Base-by-base conservation (phyloP, 2,888 invertebrate species). In the Eilema sororculum region DNA sequence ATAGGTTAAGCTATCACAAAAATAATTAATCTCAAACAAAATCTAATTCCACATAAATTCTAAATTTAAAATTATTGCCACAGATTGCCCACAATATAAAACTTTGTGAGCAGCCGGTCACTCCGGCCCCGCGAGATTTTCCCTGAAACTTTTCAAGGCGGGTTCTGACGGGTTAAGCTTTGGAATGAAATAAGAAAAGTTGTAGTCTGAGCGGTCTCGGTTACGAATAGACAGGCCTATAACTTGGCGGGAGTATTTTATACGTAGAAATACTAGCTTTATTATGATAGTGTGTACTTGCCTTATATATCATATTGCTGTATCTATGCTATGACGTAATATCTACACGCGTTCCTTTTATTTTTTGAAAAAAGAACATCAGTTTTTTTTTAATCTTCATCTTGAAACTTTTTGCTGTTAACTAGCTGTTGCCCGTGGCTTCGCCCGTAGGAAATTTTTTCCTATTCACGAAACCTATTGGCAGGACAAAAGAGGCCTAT, bases 161-260 rank as follows among this genome's bases (percentile, higher is more conserved):
- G n/a, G 52, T 24, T 24, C 57, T 59, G 58, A 66, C 58, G 66
- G 66, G 65, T 67, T 67, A 30, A 60, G 60, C 46, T 28, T 22
- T 52, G 30, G n/a, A 61, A 61, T 28, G 25, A 61, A 67, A 67
- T 60, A 67, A 61, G 41, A 67, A 67, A 67, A 60, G 46, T 67
- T 67, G 28, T 61, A 25, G 57, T 25, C 37, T 56, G 22, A 56
- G 58, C n/a, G 46, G 63, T 56, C 22, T 64, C 6, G 33, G 62
- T 41, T 30, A 41, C 30, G 60, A 20, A 16, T 41, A 62, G 22
- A 62, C 22, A 24, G 62, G 37, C 37, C 62, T 62, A n/a, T 24
- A 37, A 37, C 41, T 37, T 62, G 24, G 2, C 12, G 41, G 30
- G 41, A 22, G n/a, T 52, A 37, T 41, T 58, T 28, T 4, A 41